phyloP scores from a whole-genome alignment of 2,113 vertebrate species.

The Poeciliopsis retropinna region DNA sequence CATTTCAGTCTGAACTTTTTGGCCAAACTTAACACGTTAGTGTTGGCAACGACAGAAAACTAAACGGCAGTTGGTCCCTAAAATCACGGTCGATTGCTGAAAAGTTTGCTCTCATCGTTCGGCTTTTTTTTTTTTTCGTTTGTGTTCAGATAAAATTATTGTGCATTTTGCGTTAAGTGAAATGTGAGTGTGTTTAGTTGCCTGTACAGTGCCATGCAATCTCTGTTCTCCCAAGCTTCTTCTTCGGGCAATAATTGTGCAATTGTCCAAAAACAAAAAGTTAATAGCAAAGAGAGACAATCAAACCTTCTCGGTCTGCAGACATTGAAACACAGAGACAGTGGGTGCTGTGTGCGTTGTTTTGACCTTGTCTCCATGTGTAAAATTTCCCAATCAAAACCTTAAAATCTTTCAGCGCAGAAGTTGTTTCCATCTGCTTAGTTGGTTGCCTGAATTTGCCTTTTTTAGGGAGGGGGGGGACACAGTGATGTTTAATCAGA shows the following conservation, averaged over 20 bases:
- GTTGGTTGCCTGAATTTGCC: constrained; percentile 7
- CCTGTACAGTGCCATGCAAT: constrained; percentile 64
- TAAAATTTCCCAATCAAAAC: background rate
- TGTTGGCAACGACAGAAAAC: background rate
- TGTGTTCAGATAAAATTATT: constrained; percentile 31
- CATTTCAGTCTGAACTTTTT: constrained; percentile 36
- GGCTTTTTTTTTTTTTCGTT: constrained; percentile 3
- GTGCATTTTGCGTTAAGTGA: constrained; percentile 39
- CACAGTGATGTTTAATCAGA: constrained; percentile 43
- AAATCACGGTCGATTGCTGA: background rate
- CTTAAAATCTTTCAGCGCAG: constrained; percentile 1
- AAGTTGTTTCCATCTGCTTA: constrained; percentile 8
- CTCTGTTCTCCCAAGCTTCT: background rate
- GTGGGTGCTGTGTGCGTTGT: background rate
- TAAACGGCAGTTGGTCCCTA: too few relatives aligned
- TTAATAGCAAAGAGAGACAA: constrained; percentile 57
- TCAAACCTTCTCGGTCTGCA: constrained; percentile 58
- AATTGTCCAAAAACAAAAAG: background rate
- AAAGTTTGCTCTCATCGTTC: background rate
- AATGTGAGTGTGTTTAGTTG: constrained; percentile 19
- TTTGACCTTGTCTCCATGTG: background rate
- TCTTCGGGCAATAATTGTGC: background rate
- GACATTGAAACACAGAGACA: constrained; percentile 8
- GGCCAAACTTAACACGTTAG: constrained; percentile 51
- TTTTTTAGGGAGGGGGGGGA: background rate